Percentiles rank a stretch among this genome's conserved stretches.
phyloP scores from a whole-genome alignment of 37 sponge, comb jelly and placozoan genomes.

The Halisarca cf. caerulea region DNA sequence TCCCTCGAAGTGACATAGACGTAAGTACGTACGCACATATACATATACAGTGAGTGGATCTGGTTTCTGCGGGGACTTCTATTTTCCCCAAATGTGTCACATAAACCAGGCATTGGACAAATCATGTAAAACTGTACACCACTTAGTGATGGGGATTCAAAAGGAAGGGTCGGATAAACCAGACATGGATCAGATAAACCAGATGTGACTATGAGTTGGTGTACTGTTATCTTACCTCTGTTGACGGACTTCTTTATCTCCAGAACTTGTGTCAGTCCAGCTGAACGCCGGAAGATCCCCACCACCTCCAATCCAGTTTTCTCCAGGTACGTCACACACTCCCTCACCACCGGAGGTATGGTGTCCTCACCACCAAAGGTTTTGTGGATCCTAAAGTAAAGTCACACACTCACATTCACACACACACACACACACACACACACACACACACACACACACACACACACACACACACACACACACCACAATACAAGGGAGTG shows the following conservation, averaged over 20 bases:
- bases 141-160: too few relatives aligned
- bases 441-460: background rate
- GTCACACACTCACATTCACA: too few relatives aligned
- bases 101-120: too few relatives aligned
- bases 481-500: too few relatives aligned
- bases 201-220: background rate
- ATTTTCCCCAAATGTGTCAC: too few relatives aligned
- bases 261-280: conserved; percentile 41
- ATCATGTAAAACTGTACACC: too few relatives aligned
- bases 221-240: conserved; percentile 71
- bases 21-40: too few relatives aligned
- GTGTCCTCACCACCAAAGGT: conserved; percentile 24
- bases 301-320: conserved; percentile 55
- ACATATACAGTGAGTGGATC: too few relatives aligned
- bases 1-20: too few relatives aligned
- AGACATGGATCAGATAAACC: background rate
- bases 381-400: conserved; percentile 32
- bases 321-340: conserved; percentile 45
- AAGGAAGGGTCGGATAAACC: too few relatives aligned
- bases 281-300: conserved; percentile 83
- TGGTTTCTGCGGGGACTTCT: too few relatives aligned
- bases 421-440: background rate
- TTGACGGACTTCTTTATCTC: conserved; percentile 63
- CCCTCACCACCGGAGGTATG: conserved; percentile 57
- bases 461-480: too few relatives aligned